Evolutionary conservation across 2,113 vertebrate genomes (phyloP).

Genomic region (Oreochromis aureus): DNA sequence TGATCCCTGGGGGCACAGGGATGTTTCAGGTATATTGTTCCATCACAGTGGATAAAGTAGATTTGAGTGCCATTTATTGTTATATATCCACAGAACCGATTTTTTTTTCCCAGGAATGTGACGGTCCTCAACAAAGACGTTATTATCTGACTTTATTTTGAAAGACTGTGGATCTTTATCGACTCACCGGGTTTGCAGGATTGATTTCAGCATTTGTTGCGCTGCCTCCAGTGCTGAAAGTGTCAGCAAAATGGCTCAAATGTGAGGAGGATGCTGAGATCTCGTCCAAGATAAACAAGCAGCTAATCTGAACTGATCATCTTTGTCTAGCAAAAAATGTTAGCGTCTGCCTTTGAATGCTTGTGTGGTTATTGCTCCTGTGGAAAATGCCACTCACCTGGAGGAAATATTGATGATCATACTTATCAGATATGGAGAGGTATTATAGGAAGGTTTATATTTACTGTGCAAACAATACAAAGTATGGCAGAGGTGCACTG

Average conservation of each 20-base stretch:
- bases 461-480: background rate
- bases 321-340: background rate
- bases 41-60: background rate
- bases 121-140: background rate
- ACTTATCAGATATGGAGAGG: background rate
- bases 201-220: background rate
- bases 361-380: background rate
- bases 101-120: background rate
- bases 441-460: background rate
- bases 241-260: background rate
- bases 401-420: background rate
- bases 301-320: background rate
- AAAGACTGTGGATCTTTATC: background rate
- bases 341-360: background rate
- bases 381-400: background rate
- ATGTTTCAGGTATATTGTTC: background rate
- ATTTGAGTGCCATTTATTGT: background rate
- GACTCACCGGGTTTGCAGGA: background rate
- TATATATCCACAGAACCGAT: background rate
- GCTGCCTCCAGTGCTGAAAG: background rate
- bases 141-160: background rate
- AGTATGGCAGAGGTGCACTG: accelerated
- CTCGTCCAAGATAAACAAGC: background rate
- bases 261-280: background rate
- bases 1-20: background rate